Evolutionary conservation across 2,797 vertebrate genomes (phyloP), one percentile per base, ranked within the genome.

Genomic region (Buceros bicornis): DNA sequence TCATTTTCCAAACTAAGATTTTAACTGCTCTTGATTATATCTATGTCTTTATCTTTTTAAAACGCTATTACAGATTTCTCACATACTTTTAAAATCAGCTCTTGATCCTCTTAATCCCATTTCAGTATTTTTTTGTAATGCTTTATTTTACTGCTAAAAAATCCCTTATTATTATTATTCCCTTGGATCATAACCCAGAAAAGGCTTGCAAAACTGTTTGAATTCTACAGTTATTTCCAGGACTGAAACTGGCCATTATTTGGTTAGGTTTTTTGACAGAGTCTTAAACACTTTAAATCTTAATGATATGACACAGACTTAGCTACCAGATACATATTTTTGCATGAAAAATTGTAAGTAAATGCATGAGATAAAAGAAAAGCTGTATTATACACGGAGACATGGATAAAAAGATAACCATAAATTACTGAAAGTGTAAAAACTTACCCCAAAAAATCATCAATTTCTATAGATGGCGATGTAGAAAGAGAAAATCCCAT

Each of bases 401-500:
- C 2, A 40, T 40, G 37, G 2, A 71, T 21, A 82, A 92, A 72
- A 71, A 80, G 16, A 54, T 31, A 87, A 83, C 8, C 7, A 80
- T 1, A 77, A 50, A 40, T 58, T 29, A 65, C 13, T 47, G 24
- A 83, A 93, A 97, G 37, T 43, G 11, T 21, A 77, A 91, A 90
- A 91, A 70, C 87, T 95, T 93, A 97, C 86, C 84, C 54, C 40
- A 88, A 93, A 89, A 84, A 64, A 65, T 13, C 45, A 78, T 42
- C 76, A 10, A 69, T 80, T 92, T 90, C 81, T 81, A 62, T 2
- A 88, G 66, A 66, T 42, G 87, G 15, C 74, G 93, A 61, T 21
- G 81, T 91, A 69, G 86, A 56, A 92, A 94, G 92, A 82, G 53
- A 87, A 95, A 95, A 88, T 95, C 57, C 66, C 66, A 83, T 95